Evolutionary conservation across 2,888 invertebrate genomes (phyloP).

Genomic region (Neoascia interrupta): DNA sequence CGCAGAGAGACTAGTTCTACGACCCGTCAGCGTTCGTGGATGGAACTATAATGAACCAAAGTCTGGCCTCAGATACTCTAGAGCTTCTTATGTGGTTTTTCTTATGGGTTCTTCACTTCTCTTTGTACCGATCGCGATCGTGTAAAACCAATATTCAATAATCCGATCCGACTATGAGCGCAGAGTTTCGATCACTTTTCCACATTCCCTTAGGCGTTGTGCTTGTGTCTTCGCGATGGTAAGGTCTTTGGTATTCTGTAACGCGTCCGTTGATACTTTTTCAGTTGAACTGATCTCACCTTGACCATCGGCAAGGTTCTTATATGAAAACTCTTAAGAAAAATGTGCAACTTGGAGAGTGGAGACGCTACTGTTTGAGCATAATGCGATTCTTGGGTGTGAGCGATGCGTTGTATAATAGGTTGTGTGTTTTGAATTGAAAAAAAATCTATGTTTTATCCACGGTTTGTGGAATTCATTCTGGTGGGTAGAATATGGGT

Average conservation of each 20-base stretch:
- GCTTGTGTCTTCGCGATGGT: slow-evolving; percentile 7
- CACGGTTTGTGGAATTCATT: neutral
- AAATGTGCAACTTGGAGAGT: neutral
- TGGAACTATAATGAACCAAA: slow-evolving; percentile 57
- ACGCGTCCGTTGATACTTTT: slow-evolving; percentile 40
- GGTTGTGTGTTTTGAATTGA: too few relatives aligned
- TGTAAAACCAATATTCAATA: slow-evolving; percentile 17
- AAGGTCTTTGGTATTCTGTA: slow-evolving; percentile 17
- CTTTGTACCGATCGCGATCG: neutral
- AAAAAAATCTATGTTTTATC: too few relatives aligned
- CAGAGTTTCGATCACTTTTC: slow-evolving; percentile 20
- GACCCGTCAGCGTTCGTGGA: slow-evolving; percentile 58
- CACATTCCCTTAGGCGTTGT: slow-evolving; percentile 16
- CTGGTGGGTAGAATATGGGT: too few relatives aligned
- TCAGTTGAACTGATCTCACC: slow-evolving; percentile 64
- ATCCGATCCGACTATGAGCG: slow-evolving; percentile 22
- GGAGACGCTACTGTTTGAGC: slow-evolving; percentile 32
- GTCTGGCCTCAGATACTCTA: slow-evolving; percentile 12
- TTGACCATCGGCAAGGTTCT: slow-evolving; percentile 68
- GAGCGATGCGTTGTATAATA: slow-evolving; percentile 19
- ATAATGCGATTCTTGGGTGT: slow-evolving; percentile 9
- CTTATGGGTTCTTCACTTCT: slow-evolving; percentile 19
- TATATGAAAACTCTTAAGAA: slow-evolving; percentile 59
- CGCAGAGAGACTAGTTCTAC: slow-evolving; percentile 22
- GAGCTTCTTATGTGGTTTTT: slow-evolving; percentile 45